Evolutionary conservation across 2,113 vertebrate species (phyloP).

Genomic region (Eudyptes chrysolophus): DNA sequence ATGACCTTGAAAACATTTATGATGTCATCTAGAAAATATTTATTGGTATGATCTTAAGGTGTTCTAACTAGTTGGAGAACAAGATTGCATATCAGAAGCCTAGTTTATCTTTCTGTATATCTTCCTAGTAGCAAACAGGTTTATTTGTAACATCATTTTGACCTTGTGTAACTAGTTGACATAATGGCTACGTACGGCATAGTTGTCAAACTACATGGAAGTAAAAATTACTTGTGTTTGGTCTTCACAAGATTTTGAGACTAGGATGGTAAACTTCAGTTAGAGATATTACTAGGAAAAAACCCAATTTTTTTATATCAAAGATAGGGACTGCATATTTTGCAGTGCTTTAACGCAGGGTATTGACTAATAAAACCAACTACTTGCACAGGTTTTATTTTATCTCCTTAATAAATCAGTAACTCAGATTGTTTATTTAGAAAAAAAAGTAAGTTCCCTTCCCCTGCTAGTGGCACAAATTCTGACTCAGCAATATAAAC

Average conservation of each 20-base stretch:
- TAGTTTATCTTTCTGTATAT: background rate
- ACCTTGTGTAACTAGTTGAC: background rate
- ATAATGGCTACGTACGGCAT: background rate
- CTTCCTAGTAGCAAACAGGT: background rate
- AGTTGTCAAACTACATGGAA: background rate
- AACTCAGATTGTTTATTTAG: background rate
- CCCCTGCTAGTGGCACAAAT: background rate
- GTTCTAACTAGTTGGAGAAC: background rate
- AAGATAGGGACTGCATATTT: background rate
- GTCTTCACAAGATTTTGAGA: background rate
- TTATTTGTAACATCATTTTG: background rate
- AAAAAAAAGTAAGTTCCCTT: background rate
- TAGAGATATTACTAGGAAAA: background rate
- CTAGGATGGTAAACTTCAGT: background rate
- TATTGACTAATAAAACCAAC: background rate
- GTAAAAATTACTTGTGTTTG: background rate
- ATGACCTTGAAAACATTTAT: background rate
- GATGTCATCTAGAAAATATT: background rate
- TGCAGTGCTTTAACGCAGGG: accelerated
- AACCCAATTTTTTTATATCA: accelerated
- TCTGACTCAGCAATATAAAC: background rate
- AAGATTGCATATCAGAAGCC: background rate
- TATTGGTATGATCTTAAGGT: background rate
- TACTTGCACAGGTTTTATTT: background rate
- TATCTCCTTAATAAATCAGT: background rate